These are phyloP conservation scores for Drosophila ananassae DNA, from an alignment of 1,140 invertebrate genomes.

Conservation along the genomic window DNA sequence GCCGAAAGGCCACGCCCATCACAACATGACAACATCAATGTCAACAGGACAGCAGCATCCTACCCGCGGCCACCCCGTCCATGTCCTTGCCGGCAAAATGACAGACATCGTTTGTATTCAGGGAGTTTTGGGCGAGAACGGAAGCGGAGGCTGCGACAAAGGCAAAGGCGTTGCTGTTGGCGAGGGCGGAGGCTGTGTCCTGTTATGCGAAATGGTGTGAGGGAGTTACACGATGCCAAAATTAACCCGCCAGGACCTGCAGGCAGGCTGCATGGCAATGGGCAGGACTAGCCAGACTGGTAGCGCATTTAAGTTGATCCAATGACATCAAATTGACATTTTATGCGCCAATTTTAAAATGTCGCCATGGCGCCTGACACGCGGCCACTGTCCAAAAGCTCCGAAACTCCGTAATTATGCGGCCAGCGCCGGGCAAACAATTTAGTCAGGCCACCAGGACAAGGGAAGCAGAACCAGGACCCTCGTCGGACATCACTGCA, in stretches of 20 bases:
- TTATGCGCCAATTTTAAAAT: conserved; percentile 81
- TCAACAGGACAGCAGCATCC: conserved; percentile 55
- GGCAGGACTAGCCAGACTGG: conserved; percentile 47
- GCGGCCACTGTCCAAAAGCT: conserved; percentile 23
- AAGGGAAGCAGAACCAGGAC: background rate
- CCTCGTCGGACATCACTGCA: conserved; percentile 20
- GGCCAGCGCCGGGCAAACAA: conserved; percentile 70
- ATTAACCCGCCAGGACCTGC: conserved; percentile 65
- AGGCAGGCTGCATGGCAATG: conserved; percentile 37
- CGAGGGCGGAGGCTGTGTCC: conserved; percentile 18
- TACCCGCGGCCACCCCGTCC: conserved; percentile 36
- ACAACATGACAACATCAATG: conserved; percentile 66
- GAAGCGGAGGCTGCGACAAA: background rate
- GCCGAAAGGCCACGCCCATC: conserved; percentile 59
- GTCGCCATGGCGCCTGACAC: conserved; percentile 54
- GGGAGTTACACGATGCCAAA: conserved; percentile 65
- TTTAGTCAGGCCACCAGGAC: conserved; percentile 45
- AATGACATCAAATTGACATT: conserved; percentile 82
- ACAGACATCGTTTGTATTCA: conserved; percentile 32
- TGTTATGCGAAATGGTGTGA: conserved; percentile 43
- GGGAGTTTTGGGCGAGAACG: background rate
- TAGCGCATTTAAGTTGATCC: conserved; percentile 78
- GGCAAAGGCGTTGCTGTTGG: background rate
- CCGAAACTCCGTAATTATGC: conserved; percentile 74
- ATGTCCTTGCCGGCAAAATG: conserved; percentile 32